A percentile compares a stretch with the other conserved stretches of the same genome.
Evolutionary conservation across 2,797 vertebrate genomes (phyloP).

Genomic region (Clarias laeviceps): DNA sequence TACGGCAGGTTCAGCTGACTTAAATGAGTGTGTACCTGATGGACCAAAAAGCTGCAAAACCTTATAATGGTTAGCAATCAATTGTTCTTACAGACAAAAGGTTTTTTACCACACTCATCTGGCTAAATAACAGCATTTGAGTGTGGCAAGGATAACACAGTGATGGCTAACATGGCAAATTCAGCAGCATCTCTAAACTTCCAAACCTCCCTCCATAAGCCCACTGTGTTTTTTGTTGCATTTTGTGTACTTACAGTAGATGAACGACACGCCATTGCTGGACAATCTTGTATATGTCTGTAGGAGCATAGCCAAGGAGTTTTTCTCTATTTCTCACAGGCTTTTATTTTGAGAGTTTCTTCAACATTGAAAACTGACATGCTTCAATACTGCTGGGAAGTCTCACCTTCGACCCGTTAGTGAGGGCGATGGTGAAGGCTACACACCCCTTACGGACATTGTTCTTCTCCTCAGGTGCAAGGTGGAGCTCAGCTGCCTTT

Average conservation of each 20-base stretch:
- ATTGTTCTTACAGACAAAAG: slow-evolving; percentile 48
- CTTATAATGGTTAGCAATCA: slow-evolving; percentile 39
- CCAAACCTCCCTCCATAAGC: too few species aligned
- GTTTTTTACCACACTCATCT: slow-evolving; percentile 46
- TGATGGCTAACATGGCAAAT: neutral
- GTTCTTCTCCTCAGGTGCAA: slow-evolving; percentile 6
- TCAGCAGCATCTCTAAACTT: neutral
- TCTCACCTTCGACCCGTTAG: neutral
- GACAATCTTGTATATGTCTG: neutral
- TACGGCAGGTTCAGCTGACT: too few species aligned
- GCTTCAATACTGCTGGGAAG: neutral
- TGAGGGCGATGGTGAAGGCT: slow-evolving; percentile 19
- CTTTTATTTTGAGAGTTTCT: neutral
- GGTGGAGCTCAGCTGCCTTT: slow-evolving; percentile 26
- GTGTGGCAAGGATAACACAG: slow-evolving; percentile 13
- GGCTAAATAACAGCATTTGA: slow-evolving; percentile 28
- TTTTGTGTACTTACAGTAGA: neutral
- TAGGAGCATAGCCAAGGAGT: neutral
- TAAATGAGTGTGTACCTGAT: too few species aligned
- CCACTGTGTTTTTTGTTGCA: too few species aligned
- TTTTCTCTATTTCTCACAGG: slow-evolving; percentile 8
- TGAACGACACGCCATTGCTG: neutral
- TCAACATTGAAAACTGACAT: slow-evolving; percentile 27
- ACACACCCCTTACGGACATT: slow-evolving; percentile 16
- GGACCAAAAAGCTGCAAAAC: neutral